phyloP scores from a whole-genome alignment of 2,797 vertebrate genomes.

The Lagorchestes hirsutus region DNA sequence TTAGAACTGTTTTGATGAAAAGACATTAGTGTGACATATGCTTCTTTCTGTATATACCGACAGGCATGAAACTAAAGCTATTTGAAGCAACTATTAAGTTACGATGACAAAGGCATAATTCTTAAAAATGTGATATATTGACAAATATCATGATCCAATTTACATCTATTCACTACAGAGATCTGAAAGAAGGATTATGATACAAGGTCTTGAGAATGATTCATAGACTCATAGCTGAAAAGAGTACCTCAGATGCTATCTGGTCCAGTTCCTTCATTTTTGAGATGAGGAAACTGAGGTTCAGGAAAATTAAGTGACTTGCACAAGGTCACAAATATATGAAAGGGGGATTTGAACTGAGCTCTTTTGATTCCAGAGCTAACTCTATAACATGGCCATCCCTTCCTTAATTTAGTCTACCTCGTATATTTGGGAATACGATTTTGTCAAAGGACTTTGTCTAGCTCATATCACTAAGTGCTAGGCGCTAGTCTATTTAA shows the following conservation, averaged over 20 bases:
- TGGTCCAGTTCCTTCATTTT: neutral
- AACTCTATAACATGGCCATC: neutral
- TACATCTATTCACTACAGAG: neutral
- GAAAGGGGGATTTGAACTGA: neutral
- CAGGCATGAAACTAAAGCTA: neutral
- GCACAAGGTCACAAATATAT: neutral
- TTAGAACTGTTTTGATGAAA: neutral
- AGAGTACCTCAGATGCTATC: neutral
- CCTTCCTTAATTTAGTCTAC: neutral
- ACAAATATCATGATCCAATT: neutral
- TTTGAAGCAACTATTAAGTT: neutral
- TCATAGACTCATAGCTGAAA: neutral
- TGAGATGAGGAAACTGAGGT: neutral
- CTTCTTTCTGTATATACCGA: neutral
- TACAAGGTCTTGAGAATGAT: neutral
- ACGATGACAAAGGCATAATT: neutral
- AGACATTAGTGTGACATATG: neutral
- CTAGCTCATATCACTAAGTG: neutral
- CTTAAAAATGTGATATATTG: neutral
- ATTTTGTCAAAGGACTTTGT: neutral
- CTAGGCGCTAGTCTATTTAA: constrained; percentile 13
- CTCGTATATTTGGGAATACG: neutral
- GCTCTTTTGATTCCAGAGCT: neutral
- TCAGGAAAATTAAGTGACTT: neutral
- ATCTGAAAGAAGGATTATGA: neutral